These are phyloP conservation scores for Ranitomeya variabilis DNA, from an alignment of 2,113 vertebrate species.

Conservation along the genomic window DNA sequence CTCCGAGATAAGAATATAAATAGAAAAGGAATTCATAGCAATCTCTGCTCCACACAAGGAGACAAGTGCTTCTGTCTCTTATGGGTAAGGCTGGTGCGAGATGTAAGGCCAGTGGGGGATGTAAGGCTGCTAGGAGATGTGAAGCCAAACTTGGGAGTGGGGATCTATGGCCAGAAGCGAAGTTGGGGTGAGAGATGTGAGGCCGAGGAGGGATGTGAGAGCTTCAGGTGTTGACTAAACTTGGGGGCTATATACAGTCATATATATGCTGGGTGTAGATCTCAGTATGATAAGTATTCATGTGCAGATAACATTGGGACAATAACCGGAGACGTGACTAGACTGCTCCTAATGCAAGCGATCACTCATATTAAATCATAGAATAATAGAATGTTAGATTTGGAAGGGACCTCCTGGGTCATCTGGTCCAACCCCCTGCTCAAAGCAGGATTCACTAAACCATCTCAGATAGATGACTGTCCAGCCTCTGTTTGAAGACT, in stretches of 20 bases:
- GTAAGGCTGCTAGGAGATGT: neutral
- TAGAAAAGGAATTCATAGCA: constrained; percentile 27
- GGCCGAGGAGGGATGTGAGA: neutral
- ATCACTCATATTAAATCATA: no score
- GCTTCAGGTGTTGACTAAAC: neutral
- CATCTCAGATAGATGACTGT: no score
- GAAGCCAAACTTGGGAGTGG: neutral
- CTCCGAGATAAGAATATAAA: constrained; percentile 37
- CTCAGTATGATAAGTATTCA: neutral
- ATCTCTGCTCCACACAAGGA: neutral
- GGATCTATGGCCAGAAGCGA: no score
- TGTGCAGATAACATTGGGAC: neutral
- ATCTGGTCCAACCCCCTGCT: no score
- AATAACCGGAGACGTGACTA: neutral
- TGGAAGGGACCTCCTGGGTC: no score
- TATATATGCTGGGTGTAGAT: neutral
- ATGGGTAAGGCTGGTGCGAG: neutral
- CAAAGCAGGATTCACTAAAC: no score
- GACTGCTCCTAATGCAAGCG: no score
- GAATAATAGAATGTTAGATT: no score
- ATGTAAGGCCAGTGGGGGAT: neutral
- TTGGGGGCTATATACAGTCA: neutral
- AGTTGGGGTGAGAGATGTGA: neutral
- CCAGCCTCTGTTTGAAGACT: no score
- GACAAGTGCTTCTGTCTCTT: neutral